A percentile compares a stretch with the other conserved stretches of the same genome.
Conservation (phyloP, 2,888 invertebrate genomes). For the Meganola albula region DNA sequence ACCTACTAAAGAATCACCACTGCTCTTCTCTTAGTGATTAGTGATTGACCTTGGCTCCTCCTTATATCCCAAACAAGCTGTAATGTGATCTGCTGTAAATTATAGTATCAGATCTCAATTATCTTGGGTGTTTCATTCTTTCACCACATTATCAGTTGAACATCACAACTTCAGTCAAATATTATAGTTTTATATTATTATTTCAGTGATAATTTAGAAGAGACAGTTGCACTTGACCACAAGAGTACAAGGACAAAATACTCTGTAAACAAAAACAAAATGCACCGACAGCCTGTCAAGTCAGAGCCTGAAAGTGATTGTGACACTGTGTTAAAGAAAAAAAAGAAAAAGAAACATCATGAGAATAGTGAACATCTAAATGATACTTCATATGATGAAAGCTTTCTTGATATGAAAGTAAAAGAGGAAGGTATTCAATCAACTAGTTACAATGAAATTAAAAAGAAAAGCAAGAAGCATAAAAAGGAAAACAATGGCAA, state of each 20-base stretch:
- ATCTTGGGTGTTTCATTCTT: no score
- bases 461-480: constrained; percentile 27
- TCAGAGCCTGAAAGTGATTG: constrained; percentile 43
- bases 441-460: constrained; percentile 10
- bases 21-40: no score
- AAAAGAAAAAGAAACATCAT: constrained; percentile 19
- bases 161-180: no score
- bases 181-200: no score
- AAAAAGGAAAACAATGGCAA: constrained; percentile 16
- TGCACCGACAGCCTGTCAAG: constrained; percentile 30
- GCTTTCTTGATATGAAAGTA: constrained; percentile 39
- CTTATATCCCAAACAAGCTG: no score
- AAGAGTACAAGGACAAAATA: constrained; percentile 19
- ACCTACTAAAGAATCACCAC: no score
- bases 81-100: no score
- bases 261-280: constrained; percentile 6
- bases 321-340: constrained; percentile 28
- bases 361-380: neutral
- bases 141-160: no score
- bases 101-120: no score
- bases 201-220: no score
- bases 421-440: constrained; percentile 35
- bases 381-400: constrained; percentile 29
- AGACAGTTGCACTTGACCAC: no score
- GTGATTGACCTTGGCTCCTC: no score